Conservation (phyloP, 2,888 invertebrate genomes). For the Panopea generosa region DNA sequence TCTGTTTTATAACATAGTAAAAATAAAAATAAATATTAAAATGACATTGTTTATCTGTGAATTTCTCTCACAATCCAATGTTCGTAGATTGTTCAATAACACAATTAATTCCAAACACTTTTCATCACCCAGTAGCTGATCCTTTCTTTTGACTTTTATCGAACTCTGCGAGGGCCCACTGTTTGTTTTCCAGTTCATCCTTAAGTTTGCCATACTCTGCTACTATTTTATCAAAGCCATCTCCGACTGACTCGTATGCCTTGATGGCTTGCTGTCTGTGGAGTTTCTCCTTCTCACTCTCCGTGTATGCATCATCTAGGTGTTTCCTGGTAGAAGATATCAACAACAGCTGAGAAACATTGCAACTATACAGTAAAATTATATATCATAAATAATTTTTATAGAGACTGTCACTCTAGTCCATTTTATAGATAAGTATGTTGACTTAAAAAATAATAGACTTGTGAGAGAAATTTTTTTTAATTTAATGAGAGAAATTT, state of each 20-base stretch:
- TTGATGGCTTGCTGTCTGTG: conserved; percentile 73
- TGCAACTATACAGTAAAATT: background rate
- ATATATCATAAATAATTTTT: background rate
- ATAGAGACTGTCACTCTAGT: no score
- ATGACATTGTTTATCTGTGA: no score
- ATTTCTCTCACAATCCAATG: no score
- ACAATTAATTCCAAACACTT: no score
- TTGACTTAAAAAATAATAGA: no score
- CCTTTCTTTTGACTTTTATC: conserved; percentile 36
- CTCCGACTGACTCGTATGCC: conserved; percentile 79
- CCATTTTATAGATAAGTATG: no score
- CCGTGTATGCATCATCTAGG: conserved; percentile 66
- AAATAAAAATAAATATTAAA: no score
- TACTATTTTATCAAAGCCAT: conserved; percentile 78
- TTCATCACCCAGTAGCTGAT: conserved; percentile 15
- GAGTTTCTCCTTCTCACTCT: conserved; percentile 70
- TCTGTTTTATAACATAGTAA: no score
- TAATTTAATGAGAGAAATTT: no score
- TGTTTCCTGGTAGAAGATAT: conserved; percentile 71
- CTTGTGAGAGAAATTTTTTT: no score
- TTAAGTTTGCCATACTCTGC: conserved; percentile 76
- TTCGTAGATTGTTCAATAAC: no score
- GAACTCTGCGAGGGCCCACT: conserved; percentile 79
- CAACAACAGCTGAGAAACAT: background rate
- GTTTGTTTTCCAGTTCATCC: conserved; percentile 80